phyloP scores from a whole-genome alignment of 2,888 invertebrate species.

The Andrena camellia region DNA sequence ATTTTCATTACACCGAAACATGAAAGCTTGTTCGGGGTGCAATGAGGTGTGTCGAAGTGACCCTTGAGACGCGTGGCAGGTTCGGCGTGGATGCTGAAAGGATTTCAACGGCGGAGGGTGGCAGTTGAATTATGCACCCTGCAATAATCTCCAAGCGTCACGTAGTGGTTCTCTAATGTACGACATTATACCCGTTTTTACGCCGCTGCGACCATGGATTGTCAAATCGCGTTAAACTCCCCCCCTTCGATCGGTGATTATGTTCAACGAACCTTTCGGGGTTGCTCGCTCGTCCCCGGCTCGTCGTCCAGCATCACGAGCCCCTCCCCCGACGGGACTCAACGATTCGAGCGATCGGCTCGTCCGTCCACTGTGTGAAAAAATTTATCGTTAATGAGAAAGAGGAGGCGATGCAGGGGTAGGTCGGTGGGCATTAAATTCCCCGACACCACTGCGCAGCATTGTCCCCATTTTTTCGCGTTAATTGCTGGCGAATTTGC shows the following conservation, averaged over 20 bases:
- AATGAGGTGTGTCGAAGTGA: slow-evolving; percentile 14
- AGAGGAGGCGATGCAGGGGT: neutral
- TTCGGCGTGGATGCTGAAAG: neutral
- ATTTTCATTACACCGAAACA: neutral
- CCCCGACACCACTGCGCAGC: slow-evolving; percentile 8
- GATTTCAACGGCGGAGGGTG: slow-evolving; percentile 18
- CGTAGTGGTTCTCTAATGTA: slow-evolving; percentile 53
- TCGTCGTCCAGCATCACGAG: slow-evolving; percentile 55
- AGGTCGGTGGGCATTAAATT: slow-evolving; percentile 37
- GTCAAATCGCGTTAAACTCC: slow-evolving; percentile 73
- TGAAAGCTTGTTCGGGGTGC: neutral
- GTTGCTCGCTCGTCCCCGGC: slow-evolving; percentile 48
- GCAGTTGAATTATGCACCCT: slow-evolving; percentile 59
- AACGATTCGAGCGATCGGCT: slow-evolving; percentile 55
- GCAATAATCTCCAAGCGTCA: slow-evolving; percentile 54
- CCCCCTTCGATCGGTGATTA: slow-evolving; percentile 69
- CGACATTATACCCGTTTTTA: slow-evolving; percentile 62
- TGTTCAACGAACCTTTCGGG: slow-evolving; percentile 69
- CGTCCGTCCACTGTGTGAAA: slow-evolving; percentile 62
- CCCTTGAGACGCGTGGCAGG: slow-evolving; percentile 13
- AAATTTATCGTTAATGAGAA: slow-evolving; percentile 65
- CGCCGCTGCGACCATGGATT: slow-evolving; percentile 65
- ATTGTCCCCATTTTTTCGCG: slow-evolving; percentile 27
- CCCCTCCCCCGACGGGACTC: slow-evolving; percentile 50
- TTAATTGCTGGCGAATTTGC: slow-evolving; percentile 45